These are phyloP conservation scores for Lycia hirtaria DNA, from an alignment of 2,888 invertebrate genomes.

Conservation along the genomic window DNA sequence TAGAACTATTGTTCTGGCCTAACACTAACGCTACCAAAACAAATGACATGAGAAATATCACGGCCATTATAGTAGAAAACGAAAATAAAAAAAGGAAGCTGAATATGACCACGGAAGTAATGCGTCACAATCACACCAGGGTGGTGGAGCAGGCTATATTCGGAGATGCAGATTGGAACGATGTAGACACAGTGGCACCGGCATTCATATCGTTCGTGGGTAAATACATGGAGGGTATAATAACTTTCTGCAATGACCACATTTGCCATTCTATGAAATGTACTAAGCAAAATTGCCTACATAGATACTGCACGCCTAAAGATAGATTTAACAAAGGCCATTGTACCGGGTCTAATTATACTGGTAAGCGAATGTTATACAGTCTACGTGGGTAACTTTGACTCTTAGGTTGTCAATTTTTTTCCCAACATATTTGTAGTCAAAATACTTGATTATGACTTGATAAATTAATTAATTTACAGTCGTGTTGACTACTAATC, in stretches of 20 bases:
- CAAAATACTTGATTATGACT: too few relatives aligned
- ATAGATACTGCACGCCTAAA: conserved; percentile 67
- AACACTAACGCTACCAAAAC: conserved; percentile 35
- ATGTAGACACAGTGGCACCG: conserved; percentile 70
- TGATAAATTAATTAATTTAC: too few relatives aligned
- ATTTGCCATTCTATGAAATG: conserved; percentile 79
- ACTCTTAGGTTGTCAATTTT: too few relatives aligned
- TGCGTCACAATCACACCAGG: conserved; percentile 62
- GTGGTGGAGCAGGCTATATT: conserved; percentile 73
- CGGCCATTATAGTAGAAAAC: conserved; percentile 64
- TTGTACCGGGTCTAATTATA: conserved; percentile 65
- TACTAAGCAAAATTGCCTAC: conserved; percentile 64
- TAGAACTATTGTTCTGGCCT: conserved; percentile 74
- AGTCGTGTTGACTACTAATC: too few relatives aligned
- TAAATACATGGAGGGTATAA: conserved; percentile 72
- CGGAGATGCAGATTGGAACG: conserved; percentile 74
- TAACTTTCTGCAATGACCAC: conserved; percentile 73
- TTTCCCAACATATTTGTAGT: too few relatives aligned
- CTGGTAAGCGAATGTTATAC: conserved; percentile 55
- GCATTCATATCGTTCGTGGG: conserved; percentile 75
- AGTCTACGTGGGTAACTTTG: too few relatives aligned
- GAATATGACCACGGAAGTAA: conserved; percentile 64
- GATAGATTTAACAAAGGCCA: conserved; percentile 72
- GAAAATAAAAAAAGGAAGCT: conserved; percentile 68
- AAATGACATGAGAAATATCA: conserved; percentile 60